A percentile compares a stretch with the other conserved stretches of the same genome.
Evolutionary conservation across 2,888 invertebrate species (phyloP).

Genomic region (Congeria kusceri): DNA sequence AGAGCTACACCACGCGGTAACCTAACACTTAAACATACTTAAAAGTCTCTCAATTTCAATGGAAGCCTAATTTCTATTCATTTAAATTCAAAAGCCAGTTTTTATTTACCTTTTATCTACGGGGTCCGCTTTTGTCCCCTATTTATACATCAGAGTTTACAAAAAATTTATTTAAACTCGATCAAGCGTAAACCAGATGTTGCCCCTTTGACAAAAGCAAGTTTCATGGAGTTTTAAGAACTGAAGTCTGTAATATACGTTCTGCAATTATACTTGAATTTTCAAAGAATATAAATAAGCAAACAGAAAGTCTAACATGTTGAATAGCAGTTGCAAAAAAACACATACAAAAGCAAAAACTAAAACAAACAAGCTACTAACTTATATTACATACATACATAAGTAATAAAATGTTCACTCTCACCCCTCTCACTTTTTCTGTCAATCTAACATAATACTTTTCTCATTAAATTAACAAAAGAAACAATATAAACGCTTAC

Average conservation of each 20-base stretch:
- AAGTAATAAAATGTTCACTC: too few relatives aligned
- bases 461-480: too few relatives aligned
- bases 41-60: conserved; percentile 52
- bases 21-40: conserved; percentile 41
- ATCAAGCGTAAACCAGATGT: conserved; percentile 42
- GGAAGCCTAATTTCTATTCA: conserved; percentile 51
- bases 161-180: conserved; percentile 25
- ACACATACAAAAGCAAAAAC: too few relatives aligned
- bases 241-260: conserved; percentile 9
- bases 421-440: too few relatives aligned
- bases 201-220: not conserved
- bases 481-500: too few relatives aligned
- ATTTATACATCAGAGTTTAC: conserved; percentile 10
- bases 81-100: conserved; percentile 23
- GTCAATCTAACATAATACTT: too few relatives aligned
- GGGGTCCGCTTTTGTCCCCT: conserved; percentile 22
- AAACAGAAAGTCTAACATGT: too few relatives aligned
- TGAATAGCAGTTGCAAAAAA: too few relatives aligned
- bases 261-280: not conserved
- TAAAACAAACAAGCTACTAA: too few relatives aligned
- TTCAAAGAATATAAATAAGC: too few relatives aligned
- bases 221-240: too few relatives aligned
- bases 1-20: conserved; percentile 41
- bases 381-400: too few relatives aligned
- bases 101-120: conserved; percentile 58